Conservation (phyloP, 2,113 vertebrate species). For the Grammomys surdaster region DNA sequence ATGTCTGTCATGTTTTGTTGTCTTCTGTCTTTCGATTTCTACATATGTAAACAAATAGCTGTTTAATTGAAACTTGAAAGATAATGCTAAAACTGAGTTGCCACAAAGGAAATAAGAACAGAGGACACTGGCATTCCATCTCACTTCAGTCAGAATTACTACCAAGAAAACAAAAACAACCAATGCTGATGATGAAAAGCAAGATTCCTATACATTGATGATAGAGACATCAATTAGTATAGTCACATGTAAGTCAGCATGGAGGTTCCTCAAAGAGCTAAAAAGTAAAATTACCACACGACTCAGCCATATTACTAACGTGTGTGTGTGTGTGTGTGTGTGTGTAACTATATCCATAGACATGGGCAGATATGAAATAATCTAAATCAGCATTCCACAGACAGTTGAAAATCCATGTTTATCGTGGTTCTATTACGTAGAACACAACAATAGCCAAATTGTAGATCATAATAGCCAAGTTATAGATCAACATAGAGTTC, state of each 20-base stretch:
- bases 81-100: slow-evolving; percentile 10
- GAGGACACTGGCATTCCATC: too few species aligned
- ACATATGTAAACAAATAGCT: background rate
- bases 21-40: background rate
- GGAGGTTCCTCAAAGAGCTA: background rate
- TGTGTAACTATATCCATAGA: background rate
- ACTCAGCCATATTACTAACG: background rate
- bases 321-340: background rate
- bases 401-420: background rate
- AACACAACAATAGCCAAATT: background rate
- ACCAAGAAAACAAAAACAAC: background rate
- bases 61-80: background rate
- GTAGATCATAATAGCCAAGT: background rate
- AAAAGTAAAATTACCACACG: background rate
- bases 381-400: background rate
- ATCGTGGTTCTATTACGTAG: background rate
- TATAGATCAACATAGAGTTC: background rate
- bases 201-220: background rate
- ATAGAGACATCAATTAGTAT: background rate
- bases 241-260: background rate
- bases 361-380: background rate
- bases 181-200: background rate
- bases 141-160: background rate
- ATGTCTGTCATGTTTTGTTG: slow-evolving; percentile 60
- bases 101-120: background rate